These are phyloP conservation scores for Polypedilum vanderplanki DNA, from an alignment of 1,140 invertebrate genomes.

Conservation along the genomic window DNA sequence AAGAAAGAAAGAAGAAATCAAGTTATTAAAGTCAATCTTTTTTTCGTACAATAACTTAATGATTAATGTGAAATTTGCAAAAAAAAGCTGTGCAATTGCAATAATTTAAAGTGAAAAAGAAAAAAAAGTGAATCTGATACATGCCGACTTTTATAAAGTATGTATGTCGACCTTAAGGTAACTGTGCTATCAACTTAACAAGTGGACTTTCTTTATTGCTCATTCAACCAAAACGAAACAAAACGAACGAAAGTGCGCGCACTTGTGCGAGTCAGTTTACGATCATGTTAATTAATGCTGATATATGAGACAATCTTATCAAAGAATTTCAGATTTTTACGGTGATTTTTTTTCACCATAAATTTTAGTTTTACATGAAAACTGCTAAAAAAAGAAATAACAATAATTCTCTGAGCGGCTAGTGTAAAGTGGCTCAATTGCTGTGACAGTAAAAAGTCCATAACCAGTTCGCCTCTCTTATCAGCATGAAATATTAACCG, in stretches of 20 bases:
- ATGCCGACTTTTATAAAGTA: neutral
- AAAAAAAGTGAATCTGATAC: neutral
- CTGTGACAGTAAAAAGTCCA: too few relatives aligned
- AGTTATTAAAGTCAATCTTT: neutral
- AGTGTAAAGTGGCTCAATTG: too few relatives aligned
- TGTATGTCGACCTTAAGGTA: neutral
- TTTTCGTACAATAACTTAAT: conserved; percentile 6
- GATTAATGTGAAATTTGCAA: conserved; percentile 22
- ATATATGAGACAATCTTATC: neutral
- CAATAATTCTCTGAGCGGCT: too few relatives aligned
- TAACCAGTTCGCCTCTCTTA: neutral
- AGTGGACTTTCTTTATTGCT: conserved; percentile 7
- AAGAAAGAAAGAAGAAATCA: neutral
- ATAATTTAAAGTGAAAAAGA: neutral
- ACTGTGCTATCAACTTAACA: neutral
- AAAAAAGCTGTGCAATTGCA: neutral
- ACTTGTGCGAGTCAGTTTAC: neutral
- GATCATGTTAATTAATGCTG: conserved; percentile 6
- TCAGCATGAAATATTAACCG: neutral
- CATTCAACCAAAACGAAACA: neutral
- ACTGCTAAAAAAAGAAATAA: too few relatives aligned
- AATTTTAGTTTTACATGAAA: neutral
- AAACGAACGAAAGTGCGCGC: neutral
- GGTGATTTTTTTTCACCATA: neutral
- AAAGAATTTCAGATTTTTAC: conserved; percentile 2